Evolutionary conservation across 2,113 vertebrate genomes (phyloP).

Genomic region (Cynopterus brachyotis): DNA sequence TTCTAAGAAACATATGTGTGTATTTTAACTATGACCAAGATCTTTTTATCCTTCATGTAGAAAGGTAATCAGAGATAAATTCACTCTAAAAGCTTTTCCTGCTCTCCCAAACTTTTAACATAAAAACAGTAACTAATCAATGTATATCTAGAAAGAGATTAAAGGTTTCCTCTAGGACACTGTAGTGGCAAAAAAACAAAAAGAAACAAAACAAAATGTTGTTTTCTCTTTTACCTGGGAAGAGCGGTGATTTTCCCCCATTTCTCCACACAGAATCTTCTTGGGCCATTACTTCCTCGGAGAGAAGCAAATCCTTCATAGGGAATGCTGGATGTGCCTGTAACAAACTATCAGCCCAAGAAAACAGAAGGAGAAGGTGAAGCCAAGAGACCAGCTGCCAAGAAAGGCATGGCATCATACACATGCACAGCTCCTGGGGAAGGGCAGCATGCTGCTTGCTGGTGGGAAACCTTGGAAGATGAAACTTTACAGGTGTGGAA

Average conservation of each 20-base stretch:
- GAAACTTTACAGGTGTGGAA: no score
- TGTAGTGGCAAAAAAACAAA: background rate
- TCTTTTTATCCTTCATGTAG: background rate
- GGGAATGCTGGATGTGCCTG: constrained; percentile 98
- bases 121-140: background rate
- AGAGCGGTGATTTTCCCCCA: constrained; percentile 99
- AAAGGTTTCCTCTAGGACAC: background rate
- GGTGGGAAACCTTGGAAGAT: background rate
- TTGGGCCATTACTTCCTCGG: constrained; percentile 95
- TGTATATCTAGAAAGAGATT: background rate
- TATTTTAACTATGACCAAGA: background rate
- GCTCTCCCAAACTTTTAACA: background rate
- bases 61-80: background rate
- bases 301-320: constrained; percentile 98
- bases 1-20: background rate
- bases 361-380: constrained; percentile 28
- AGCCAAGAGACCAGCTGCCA: background rate
- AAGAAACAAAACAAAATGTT: no score
- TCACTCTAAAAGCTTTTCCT: background rate
- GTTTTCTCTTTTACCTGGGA: constrained; percentile 89
- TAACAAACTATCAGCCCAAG: constrained; percentile 91
- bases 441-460: background rate
- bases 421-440: accelerated
- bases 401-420: background rate
- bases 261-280: constrained; percentile 98